Evolutionary conservation across 1,140 invertebrate species (phyloP).

Genomic region (Rhizoglyphus robini): DNA sequence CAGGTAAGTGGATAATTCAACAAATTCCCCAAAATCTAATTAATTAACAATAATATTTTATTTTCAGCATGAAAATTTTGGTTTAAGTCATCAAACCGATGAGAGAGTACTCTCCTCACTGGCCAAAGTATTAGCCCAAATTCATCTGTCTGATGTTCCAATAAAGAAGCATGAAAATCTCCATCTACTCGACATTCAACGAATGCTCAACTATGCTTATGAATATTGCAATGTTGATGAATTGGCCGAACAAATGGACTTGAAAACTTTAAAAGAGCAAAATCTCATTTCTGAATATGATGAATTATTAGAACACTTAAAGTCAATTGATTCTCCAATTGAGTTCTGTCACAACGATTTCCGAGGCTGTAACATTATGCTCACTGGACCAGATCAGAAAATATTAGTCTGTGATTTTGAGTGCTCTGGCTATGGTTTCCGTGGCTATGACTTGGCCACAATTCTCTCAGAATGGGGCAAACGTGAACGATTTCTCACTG

Average conservation of each 20-base stretch:
- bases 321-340: background rate
- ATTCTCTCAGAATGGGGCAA: no score
- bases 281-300: background rate
- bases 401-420: slow-evolving; percentile 1
- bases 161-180: background rate
- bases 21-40: background rate
- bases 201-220: background rate
- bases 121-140: background rate
- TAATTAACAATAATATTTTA: background rate
- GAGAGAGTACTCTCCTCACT: background rate
- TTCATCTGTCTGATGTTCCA: slow-evolving; percentile 4
- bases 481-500: no score
- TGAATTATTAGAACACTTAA: background rate
- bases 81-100: background rate
- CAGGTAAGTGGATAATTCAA: background rate
- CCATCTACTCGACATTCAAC: background rate
- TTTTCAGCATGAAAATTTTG: background rate
- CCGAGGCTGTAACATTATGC: background rate
- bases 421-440: background rate
- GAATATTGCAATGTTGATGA: background rate
- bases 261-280: background rate
- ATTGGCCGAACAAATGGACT: background rate
- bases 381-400: background rate
- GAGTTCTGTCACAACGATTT: slow-evolving; percentile 5
- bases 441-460: background rate